Evolutionary conservation across 2,888 invertebrate species (phyloP).

Genomic region (Drosophila neonasuta): DNA sequence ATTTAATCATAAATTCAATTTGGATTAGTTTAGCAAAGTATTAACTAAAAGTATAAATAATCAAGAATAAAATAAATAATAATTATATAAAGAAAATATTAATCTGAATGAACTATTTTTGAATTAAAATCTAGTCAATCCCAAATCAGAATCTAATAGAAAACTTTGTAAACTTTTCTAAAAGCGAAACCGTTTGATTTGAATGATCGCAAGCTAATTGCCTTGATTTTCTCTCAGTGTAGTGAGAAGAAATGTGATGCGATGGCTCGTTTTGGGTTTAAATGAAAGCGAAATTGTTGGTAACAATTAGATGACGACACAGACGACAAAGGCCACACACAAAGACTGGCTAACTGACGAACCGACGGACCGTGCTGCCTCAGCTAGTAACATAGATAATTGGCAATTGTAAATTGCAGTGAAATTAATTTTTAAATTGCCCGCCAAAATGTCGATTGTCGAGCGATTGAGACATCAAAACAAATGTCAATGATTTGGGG

Average conservation of each 20-base stretch:
- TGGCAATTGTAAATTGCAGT: conserved; percentile 68
- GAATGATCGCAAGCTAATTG: not conserved
- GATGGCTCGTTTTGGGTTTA: conserved; percentile 18
- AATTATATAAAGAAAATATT: not conserved
- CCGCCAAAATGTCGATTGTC: conserved; percentile 74
- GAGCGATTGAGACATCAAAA: conserved; percentile 67
- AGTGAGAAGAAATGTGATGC: conserved; percentile 15
- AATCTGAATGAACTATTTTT: not conserved
- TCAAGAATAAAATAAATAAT: not conserved
- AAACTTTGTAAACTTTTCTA: too few relatives aligned
- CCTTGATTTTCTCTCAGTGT: not conserved
- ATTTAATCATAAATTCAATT: too few relatives aligned
- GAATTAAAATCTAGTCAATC: not conserved
- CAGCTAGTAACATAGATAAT: conserved; percentile 41
- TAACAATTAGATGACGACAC: conserved; percentile 68
- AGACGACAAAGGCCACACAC: conserved; percentile 64
- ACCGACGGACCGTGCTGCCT: conserved; percentile 14
- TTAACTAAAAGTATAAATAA: too few relatives aligned
- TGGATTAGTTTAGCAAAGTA: too few relatives aligned
- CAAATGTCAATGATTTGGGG: conserved; percentile 71
- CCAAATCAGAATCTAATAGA: too few relatives aligned
- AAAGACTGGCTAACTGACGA: conserved; percentile 15
- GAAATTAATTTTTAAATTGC: conserved; percentile 75
- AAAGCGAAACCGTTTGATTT: too few relatives aligned
- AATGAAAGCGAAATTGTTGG: conserved; percentile 68